Conservation (phyloP, 2,888 invertebrate genomes). For the Oasisia sp. region DNA sequence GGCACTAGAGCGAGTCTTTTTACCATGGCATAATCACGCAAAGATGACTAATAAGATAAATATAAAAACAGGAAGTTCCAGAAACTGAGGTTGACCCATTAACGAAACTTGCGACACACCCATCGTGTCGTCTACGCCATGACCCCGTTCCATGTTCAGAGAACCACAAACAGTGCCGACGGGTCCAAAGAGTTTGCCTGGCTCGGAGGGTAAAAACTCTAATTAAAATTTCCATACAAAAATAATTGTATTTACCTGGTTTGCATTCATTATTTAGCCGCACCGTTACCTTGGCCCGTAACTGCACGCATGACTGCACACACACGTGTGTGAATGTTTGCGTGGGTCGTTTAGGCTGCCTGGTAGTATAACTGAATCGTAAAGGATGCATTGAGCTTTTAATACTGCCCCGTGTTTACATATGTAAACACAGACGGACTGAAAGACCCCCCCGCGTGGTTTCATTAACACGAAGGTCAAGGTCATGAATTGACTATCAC, state of each 20-base stretch:
- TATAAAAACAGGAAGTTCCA: slow-evolving; percentile 13
- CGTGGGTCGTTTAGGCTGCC: background rate
- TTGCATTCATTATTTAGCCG: background rate
- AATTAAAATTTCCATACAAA: background rate
- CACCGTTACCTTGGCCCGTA: background rate
- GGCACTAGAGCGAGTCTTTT: background rate
- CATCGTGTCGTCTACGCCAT: background rate
- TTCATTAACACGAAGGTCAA: background rate
- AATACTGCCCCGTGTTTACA: background rate
- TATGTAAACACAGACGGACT: background rate
- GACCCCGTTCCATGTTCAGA: background rate
- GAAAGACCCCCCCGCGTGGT: background rate
- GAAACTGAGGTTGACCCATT: slow-evolving; percentile 7
- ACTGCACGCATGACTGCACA: background rate
- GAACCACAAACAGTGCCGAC: background rate
- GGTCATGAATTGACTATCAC: background rate
- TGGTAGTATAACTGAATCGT: background rate
- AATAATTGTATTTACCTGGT: background rate
- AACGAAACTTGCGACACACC: background rate
- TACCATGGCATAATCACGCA: background rate
- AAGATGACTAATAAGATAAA: slow-evolving; percentile 17
- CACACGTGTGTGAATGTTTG: background rate
- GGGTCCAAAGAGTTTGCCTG: background rate
- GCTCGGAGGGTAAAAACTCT: background rate
- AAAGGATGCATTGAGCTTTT: background rate